Evolutionary conservation across 1,140 invertebrate genomes (phyloP).

Genomic region (Meloidogyne exigua): DNA sequence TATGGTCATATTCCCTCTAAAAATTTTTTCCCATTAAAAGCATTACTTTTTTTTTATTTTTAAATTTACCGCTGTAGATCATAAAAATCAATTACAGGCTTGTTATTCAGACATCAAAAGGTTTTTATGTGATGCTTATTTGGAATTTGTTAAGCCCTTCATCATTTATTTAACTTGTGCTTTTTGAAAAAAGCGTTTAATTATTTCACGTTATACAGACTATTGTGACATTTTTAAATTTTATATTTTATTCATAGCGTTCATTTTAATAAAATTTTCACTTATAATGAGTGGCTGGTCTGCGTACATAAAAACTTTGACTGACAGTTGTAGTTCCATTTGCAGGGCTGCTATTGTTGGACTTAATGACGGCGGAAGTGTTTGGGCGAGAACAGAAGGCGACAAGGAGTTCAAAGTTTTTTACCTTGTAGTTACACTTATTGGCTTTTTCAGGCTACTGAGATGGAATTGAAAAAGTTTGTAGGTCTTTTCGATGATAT

Average conservation of each 20-base stretch:
- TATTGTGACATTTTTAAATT: not conserved
- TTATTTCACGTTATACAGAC: not conserved
- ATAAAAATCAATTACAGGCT: no score
- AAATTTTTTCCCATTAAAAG: not conserved
- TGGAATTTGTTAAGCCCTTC: no score
- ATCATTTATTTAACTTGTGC: no score
- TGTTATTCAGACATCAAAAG: no score
- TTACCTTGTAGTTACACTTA: conserved; percentile 11
- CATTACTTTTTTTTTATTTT: not conserved
- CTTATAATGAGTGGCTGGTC: conserved; percentile 58
- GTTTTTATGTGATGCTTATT: no score
- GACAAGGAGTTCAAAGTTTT: conserved; percentile 42
- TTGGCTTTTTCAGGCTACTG: conserved; percentile 51
- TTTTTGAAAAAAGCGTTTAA: not conserved
- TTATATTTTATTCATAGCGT: not conserved
- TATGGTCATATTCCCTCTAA: not conserved
- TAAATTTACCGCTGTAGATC: not conserved
- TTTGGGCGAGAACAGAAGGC: conserved; percentile 59
- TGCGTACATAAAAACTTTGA: conserved; percentile 56
- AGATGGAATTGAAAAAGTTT: conserved; percentile 54
- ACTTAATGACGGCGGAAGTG: conserved; percentile 45
- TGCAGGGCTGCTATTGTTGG: conserved; percentile 60
- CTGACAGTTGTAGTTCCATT: conserved; percentile 40
- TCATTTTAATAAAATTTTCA: not conserved
- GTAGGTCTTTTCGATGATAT: conserved; percentile 51